A percentile compares a stretch with the other conserved stretches of the same genome.
phyloP scores from a whole-genome alignment of 2,797 vertebrate genomes.

The Typhlichthys eigenmanni region DNA sequence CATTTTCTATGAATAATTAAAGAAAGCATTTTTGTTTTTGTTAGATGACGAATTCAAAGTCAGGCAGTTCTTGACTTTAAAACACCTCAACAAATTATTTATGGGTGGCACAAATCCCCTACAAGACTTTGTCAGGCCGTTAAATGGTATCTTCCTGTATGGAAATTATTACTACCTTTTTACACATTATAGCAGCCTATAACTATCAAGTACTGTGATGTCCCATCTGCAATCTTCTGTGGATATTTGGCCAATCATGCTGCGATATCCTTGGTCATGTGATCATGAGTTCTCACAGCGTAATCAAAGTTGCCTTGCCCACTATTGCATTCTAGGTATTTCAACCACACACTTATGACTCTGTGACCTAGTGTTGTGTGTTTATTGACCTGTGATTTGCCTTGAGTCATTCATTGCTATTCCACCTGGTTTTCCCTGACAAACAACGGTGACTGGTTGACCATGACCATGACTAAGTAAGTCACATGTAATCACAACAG shows the following conservation, averaged over 20 bases:
- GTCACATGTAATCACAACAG: neutral
- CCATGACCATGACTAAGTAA: conserved; percentile 12
- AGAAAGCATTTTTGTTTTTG: no score
- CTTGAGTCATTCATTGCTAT: conserved; percentile 4
- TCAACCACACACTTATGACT: conserved; percentile 36
- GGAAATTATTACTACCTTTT: no score
- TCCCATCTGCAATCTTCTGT: conserved; percentile 37
- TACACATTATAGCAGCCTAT: conserved; percentile 1
- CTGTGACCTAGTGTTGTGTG: conserved; percentile 14
- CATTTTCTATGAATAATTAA: neutral
- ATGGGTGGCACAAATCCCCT: conserved; percentile 38
- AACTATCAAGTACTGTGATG: conserved; percentile 13
- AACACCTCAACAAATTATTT: conserved; percentile 58
- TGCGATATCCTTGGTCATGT: conserved; percentile 73
- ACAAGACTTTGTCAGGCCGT: conserved; percentile 10
- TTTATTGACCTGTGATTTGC: conserved; percentile 15
- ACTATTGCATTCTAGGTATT: conserved; percentile 17
- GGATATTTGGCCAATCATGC: conserved; percentile 31
- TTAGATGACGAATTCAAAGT: neutral
- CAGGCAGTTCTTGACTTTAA: conserved; percentile 28
- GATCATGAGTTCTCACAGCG: conserved; percentile 57
- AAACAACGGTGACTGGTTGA: conserved; percentile 8
- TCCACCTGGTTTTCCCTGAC: conserved; percentile 1
- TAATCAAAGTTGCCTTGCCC: conserved; percentile 35
- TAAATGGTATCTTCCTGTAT: no score